A percentile compares a stretch with the other conserved stretches of the same genome.
Evolutionary conservation across 2,888 invertebrate species (phyloP).

Genomic region (Conops quadrifasciatus): DNA sequence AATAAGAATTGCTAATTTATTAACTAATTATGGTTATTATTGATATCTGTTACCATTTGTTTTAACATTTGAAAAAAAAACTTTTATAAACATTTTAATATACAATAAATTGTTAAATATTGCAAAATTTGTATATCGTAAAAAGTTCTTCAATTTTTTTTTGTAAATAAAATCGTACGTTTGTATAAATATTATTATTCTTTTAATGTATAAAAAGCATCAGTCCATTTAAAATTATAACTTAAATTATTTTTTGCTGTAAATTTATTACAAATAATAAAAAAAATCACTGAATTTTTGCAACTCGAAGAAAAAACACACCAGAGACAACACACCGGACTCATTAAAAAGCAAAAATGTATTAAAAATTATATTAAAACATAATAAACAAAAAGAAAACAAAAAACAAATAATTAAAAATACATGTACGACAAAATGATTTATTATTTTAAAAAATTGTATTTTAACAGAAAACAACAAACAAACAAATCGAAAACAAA

Average conservation of each 20-base stretch:
- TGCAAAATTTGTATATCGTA: background rate
- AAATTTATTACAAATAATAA: too few species aligned
- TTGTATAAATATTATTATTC: background rate
- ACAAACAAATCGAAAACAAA: conserved; percentile 34
- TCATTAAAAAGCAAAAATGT: background rate
- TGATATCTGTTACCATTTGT: background rate
- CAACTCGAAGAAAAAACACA: background rate
- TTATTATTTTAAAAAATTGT: background rate
- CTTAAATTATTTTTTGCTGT: too few species aligned
- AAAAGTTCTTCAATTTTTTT: background rate
- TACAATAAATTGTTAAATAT: background rate
- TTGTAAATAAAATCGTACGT: background rate
- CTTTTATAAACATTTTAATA: background rate
- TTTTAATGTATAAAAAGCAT: too few species aligned
- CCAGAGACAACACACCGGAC: too few species aligned
- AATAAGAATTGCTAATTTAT: background rate
- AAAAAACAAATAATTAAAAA: background rate
- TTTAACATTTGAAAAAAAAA: background rate
- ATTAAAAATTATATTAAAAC: background rate
- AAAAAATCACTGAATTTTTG: background rate
- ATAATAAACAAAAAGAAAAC: background rate
- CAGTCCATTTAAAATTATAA: too few species aligned
- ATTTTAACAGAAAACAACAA: conserved; percentile 28
- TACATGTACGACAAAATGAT: background rate
- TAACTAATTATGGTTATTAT: background rate